Evolutionary conservation across 2,113 vertebrate species (phyloP), one percentile per base, ranked within the genome.

Genomic region (Aptenodytes forsteri): DNA sequence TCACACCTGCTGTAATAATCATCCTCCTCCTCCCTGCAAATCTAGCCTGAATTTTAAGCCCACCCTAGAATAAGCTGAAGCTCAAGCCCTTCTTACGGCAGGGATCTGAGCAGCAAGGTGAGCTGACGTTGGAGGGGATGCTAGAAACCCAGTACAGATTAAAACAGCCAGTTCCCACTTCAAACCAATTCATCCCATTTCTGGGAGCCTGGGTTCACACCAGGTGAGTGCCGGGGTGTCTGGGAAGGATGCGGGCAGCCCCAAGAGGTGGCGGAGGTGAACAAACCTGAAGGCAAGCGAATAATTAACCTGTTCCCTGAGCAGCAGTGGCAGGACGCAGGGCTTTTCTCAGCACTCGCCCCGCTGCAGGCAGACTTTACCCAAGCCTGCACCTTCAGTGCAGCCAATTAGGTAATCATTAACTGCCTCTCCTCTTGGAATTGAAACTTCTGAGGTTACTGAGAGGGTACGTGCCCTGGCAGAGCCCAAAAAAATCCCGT

Each of bases 241-340:
- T 13, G 65, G 19, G 46, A 21, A 72, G 91, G 89, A 4, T 46
- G 21, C 0, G 44, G 71, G 82, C 91, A 79, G 77, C 94, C 86
- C 90, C 94, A 67, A 54, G 93, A 85, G 87, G 92, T 30, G 32
- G 27, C 2, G n/a, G 80, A 90, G 83, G 86, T 92, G 95, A 92
- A 95, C 4, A 80, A 90, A 81, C 95, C 61, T 9, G 1, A 7
- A 22, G 38, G 65, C 80, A 3, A 42, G 90, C 4, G 3, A 97
- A 97, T 96, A 5, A 97, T 97, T 97, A 97, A 97, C 93, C 80
- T 13, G 16, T 18, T 58, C 47, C 36, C 61, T 11, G 29, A 52
- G 90, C 69, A 9, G 86, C 29, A 1, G 52, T 5, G 29, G 66
- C 47, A 32, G 73, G 83, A 55, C 9, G 1, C 12, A 1, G 61